These are phyloP conservation scores for Ariopsis seemanni DNA, from an alignment of 2,113 vertebrate genomes.

Conservation along the genomic window DNA sequence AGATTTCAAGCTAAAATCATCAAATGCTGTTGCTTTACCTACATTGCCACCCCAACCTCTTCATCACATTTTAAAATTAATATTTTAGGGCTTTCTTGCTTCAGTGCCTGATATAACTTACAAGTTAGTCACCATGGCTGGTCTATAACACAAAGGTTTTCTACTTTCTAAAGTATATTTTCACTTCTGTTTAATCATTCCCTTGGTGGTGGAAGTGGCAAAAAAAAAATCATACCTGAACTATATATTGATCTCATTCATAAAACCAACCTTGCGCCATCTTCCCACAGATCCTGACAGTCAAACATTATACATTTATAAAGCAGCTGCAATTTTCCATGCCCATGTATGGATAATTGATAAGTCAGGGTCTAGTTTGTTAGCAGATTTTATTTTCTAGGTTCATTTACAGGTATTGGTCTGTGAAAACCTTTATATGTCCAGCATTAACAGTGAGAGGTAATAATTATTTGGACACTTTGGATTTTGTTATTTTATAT, in stretches of 20 bases:
- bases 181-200: not conserved
- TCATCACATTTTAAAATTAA: not conserved
- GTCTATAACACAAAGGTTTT: not conserved
- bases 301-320: not conserved
- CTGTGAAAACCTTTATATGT: not conserved
- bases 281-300: not conserved
- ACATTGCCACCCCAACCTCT: not conserved
- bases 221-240: not conserved
- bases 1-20: not conserved
- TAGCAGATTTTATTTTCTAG: not conserved
- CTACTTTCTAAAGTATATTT: conserved; percentile 6
- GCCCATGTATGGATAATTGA: not conserved
- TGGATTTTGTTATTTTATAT: too few species aligned
- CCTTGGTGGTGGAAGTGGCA: not conserved
- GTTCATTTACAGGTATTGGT: not conserved
- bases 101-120: not conserved
- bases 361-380: not conserved
- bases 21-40: not conserved
- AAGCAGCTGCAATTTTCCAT: not conserved
- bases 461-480: not conserved
- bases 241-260: not conserved
- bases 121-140: not conserved
- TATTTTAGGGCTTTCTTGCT: not conserved
- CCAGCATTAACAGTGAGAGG: not conserved
- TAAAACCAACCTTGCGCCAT: not conserved